Conservation (phyloP, 2,888 invertebrate species). For the Ichneumon xanthorius region DNA sequence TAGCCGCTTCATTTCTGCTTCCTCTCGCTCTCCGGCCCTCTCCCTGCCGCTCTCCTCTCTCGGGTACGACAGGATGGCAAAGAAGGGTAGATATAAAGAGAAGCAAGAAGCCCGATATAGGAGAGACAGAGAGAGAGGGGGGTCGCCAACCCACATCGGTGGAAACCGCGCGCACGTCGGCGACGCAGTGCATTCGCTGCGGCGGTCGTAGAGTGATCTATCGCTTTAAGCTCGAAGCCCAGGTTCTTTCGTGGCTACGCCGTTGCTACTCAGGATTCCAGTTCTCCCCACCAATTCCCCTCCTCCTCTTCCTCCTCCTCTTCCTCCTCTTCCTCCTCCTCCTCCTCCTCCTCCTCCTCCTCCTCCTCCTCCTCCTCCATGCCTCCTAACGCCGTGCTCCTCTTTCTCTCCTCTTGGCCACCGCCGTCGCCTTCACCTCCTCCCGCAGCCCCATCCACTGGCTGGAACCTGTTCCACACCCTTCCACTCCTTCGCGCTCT, state of each 20-base stretch:
- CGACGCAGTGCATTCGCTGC: conserved; percentile 41
- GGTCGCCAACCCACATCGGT: conserved; percentile 48
- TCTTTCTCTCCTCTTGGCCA: conserved; percentile 22
- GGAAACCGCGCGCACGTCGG: conserved; percentile 41
- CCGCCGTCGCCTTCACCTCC: conserved; percentile 43
- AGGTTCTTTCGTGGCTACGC: conserved; percentile 84
- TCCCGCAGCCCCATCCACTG: conserved; percentile 77
- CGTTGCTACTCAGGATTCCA: conserved; percentile 85
- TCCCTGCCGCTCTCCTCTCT: conserved; percentile 5
- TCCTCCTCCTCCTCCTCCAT: conserved; percentile 46
- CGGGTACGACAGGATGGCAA: conserved; percentile 8
- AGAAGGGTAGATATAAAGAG: neutral
- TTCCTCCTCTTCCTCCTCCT: conserved; percentile 40
- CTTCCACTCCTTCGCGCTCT: conserved; percentile 75
- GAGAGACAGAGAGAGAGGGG: conserved; percentile 27
- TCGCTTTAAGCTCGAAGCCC: conserved; percentile 83
- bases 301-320: conserved; percentile 58
- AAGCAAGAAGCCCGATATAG: conserved; percentile 5
- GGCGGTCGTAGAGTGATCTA: conserved; percentile 80
- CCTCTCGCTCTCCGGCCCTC: conserved; percentile 1
- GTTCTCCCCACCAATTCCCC: conserved; percentile 78
- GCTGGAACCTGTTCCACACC: conserved; percentile 81
- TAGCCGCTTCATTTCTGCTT: conserved; percentile 32
- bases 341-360: conserved; percentile 54
- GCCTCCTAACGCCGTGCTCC: conserved; percentile 41